phyloP scores from a whole-genome alignment of 2,888 invertebrate species.

The Sarcophaga carnaria region DNA sequence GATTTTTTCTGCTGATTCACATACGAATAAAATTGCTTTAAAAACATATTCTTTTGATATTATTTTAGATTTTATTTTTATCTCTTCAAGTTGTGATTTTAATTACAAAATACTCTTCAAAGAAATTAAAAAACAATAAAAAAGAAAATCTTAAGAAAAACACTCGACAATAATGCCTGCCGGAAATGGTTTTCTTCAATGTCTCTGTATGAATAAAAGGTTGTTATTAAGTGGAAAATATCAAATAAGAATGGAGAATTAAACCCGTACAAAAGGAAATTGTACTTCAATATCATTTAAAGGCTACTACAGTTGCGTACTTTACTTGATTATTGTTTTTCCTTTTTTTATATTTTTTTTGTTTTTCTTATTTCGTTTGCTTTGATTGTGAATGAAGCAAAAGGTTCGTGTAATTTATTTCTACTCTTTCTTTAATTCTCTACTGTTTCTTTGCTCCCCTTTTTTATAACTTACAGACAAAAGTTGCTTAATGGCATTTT shows the following conservation, averaged over 20 bases:
- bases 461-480: slow-evolving; percentile 28
- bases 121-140: slow-evolving; percentile 35
- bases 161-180: slow-evolving; percentile 54
- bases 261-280: slow-evolving; percentile 29
- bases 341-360: slow-evolving; percentile 9
- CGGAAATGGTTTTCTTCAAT: slow-evolving; percentile 36
- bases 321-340: slow-evolving; percentile 9
- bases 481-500: slow-evolving; percentile 49
- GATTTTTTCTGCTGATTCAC: background rate
- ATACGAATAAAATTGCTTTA: background rate
- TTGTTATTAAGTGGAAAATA: slow-evolving; percentile 34
- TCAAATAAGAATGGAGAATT: background rate
- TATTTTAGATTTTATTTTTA: background rate
- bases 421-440: background rate
- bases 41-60: background rate
- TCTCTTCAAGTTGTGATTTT: slow-evolving; percentile 31
- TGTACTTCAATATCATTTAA: slow-evolving; percentile 55
- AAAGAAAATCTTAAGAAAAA: background rate
- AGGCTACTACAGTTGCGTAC: slow-evolving; percentile 1
- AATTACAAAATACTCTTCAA: slow-evolving; percentile 51
- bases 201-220: slow-evolving; percentile 27
- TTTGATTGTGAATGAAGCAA: slow-evolving; percentile 39
- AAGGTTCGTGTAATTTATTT: slow-evolving; percentile 24
- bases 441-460: slow-evolving; percentile 22
- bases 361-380: slow-evolving; percentile 33